A percentile compares a stretch with the other conserved stretches of the same genome.
phyloP scores from a whole-genome alignment of 2,113 vertebrate species.

The Thryonomys swinderianus region DNA sequence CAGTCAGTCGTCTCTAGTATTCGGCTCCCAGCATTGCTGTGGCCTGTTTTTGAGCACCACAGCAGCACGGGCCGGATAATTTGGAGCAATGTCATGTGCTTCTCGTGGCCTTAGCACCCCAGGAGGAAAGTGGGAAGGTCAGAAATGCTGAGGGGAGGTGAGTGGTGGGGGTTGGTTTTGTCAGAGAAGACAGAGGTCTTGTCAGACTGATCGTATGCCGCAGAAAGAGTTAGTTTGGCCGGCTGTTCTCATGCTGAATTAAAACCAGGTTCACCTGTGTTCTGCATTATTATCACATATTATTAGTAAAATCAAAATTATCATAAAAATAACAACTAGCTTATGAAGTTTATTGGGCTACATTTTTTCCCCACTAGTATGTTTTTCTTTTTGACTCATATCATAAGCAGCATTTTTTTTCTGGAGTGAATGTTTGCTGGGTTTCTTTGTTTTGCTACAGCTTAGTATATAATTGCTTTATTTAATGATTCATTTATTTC shows the following conservation, averaged over 20 bases:
- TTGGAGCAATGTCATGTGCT: background rate
- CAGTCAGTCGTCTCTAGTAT: background rate
- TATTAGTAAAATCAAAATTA: conserved; percentile 41
- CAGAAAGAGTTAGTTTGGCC: background rate
- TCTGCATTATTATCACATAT: conserved; percentile 21
- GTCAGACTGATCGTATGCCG: background rate
- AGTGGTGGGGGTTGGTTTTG: background rate
- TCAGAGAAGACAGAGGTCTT: conserved; percentile 1
- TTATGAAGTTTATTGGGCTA: conserved; percentile 2
- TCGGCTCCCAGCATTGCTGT: background rate
- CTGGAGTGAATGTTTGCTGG: conserved; percentile 13
- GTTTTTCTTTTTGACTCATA: conserved; percentile 43
- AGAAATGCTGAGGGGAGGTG: background rate
- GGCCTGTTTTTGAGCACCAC: background rate
- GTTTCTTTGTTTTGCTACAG: background rate
- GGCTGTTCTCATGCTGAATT: background rate
- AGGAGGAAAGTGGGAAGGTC: background rate
- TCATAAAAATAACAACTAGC: conserved; percentile 33
- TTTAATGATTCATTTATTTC: conserved; percentile 22
- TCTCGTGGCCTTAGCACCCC: background rate
- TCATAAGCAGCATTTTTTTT: background rate
- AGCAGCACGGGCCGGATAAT: background rate
- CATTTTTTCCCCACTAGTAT: background rate
- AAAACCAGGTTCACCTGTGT: background rate
- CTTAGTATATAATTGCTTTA: conserved; percentile 38